Conservation (phyloP, 2,888 invertebrate genomes). For the Onchidella celtica region DNA sequence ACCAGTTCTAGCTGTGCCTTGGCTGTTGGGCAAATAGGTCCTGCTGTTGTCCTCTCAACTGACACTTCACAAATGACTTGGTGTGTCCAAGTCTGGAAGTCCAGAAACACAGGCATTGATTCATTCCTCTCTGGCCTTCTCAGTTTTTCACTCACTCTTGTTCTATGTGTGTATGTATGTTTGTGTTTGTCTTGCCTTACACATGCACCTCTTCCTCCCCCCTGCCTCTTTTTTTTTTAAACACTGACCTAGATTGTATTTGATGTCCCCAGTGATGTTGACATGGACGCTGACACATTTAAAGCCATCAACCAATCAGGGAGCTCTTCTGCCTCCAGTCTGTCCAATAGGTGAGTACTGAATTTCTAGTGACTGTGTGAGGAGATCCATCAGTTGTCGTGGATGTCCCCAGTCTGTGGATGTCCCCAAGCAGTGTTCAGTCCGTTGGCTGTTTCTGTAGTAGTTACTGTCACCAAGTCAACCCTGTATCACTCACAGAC, state of each 20-base stretch:
- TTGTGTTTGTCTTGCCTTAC: neutral
- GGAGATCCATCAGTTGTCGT: neutral
- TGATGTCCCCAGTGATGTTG: slow-evolving; percentile 84
- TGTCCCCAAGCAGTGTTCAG: neutral
- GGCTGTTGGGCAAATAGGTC: too few relatives aligned
- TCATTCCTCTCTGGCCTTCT: neutral
- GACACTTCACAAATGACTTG: too few relatives aligned
- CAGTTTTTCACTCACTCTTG: neutral
- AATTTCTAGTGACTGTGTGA: neutral
- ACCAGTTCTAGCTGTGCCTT: too few relatives aligned
- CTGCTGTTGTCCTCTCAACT: too few relatives aligned
- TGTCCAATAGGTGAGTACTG: slow-evolving; percentile 83
- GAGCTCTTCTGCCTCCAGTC: slow-evolving; percentile 87
- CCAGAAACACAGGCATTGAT: too few relatives aligned
- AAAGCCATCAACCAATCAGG: slow-evolving; percentile 82
- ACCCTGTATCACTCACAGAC: too few relatives aligned
- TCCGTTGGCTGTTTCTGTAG: too few relatives aligned
- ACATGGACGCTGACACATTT: slow-evolving; percentile 82
- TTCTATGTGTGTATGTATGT: neutral
- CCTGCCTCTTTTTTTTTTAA: slow-evolving; percentile 11
- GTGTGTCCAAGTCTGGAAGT: too few relatives aligned
- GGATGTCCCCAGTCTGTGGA: neutral
- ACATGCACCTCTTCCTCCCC: neutral
- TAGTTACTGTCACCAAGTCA: too few relatives aligned
- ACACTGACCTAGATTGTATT: too few relatives aligned